These are phyloP conservation scores for Pollenia griseotomentosa DNA, from an alignment of 2,888 invertebrate species.

Conservation along the genomic window DNA sequence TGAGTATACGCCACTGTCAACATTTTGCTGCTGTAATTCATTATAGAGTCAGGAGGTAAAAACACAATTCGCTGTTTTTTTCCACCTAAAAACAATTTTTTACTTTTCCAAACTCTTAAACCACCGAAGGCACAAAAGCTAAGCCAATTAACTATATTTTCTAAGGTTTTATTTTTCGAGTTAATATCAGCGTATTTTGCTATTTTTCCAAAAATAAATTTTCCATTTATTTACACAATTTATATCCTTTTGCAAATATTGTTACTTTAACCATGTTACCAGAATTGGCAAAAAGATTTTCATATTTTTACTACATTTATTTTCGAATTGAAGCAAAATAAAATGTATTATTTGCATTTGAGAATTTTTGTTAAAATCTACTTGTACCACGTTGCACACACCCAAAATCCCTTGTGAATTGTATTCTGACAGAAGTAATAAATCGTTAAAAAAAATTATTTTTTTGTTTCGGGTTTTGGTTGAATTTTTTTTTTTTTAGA, in stretches of 20 bases:
- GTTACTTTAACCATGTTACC: conserved; percentile 27
- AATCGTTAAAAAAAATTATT: conserved; percentile 50
- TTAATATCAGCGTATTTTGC: background rate
- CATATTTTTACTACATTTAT: background rate
- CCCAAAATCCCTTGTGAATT: conserved; percentile 61
- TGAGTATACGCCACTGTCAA: too few relatives aligned
- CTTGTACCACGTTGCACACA: conserved; percentile 27
- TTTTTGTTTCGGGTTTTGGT: background rate
- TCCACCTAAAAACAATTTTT: background rate
- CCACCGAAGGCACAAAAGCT: background rate
- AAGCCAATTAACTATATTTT: conserved; percentile 36
- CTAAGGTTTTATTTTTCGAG: conserved; percentile 26
- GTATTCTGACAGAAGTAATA: conserved; percentile 64
- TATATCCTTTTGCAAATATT: conserved; percentile 25
- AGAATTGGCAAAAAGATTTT: conserved; percentile 1
- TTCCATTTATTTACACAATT: conserved; percentile 40
- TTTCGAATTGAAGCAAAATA: conserved; percentile 4
- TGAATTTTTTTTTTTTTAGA: background rate
- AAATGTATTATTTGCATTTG: conserved; percentile 1
- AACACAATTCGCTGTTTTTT: background rate
- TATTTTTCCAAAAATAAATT: background rate
- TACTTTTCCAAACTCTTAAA: conserved; percentile 3
- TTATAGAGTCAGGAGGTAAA: too few relatives aligned
- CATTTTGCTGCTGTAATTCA: too few relatives aligned
- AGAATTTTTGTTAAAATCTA: conserved; percentile 27